Evolutionary conservation across 2,797 vertebrate species (phyloP), one percentile per base, ranked within the genome.

Genomic region (Esox lucius): DNA sequence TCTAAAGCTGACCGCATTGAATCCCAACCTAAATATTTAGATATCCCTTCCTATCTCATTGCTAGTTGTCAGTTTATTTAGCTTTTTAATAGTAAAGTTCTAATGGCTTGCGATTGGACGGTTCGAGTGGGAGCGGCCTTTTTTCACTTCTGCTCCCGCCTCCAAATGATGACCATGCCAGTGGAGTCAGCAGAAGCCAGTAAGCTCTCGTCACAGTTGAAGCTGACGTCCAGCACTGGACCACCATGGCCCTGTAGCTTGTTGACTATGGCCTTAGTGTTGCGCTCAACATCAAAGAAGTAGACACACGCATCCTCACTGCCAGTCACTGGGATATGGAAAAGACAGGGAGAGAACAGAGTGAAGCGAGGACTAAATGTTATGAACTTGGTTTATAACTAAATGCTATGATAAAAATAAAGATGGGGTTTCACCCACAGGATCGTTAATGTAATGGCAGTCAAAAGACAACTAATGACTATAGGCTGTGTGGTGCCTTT

Each of bases 151-250:
- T 98, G 97, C 87, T 98, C 97, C 13, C 96, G 93, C 75, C 96
- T 93, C 97, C 97, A 99, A 79, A 98, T 92, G 85, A 99, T 99
- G 88, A 99, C 96, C 94, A 97, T 97, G 78, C 97, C 97, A 0
- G 94, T 94, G 77, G 96, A 94, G 0, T 98, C 97, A 0, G 97
- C 96, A 3, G 96, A 98, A 2, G 97, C 97, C 89, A 98, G 93
- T 13, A 98, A 91, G 80, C 96, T 97, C 91, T 98, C 97, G 0
- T 98, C 97, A 2, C 97, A 98, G 93, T 97, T 98, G 91, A 98
- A 98, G 88, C 96, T 97, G 78, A 98, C 95, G 0, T 96, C 96
- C 72, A 98, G 89, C 74, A 98, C 97, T 0, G 96, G 95, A 0
- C 95, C 96, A 0, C 96, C 95, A 80, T 98, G 97, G n/a, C 97